Conservation (phyloP, 2,113 vertebrate genomes). For the Tylochromis polylepis region DNA sequence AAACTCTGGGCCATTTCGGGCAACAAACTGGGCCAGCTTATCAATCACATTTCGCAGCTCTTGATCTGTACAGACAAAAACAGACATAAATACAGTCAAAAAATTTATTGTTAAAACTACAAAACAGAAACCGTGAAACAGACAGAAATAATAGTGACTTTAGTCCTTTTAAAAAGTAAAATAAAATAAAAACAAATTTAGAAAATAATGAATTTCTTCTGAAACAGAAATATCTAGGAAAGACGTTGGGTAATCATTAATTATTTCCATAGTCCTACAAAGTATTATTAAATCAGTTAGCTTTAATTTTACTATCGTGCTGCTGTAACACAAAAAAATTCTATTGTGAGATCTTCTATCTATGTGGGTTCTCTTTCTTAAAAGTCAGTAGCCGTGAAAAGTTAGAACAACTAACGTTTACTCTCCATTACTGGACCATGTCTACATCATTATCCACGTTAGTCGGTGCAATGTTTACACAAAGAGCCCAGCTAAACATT, state of each 20-base stretch:
- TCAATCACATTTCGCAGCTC: constrained; percentile 97
- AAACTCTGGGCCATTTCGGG: constrained; percentile 95
- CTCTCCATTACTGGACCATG: not conserved
- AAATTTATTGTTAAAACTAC: not conserved
- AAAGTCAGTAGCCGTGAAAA: not conserved
- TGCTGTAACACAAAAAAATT: not conserved
- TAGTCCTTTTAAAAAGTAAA: not conserved
- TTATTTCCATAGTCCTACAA: not conserved
- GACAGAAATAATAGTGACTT: not conserved
- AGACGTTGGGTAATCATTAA: not conserved
- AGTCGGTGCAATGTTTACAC: too few species aligned
- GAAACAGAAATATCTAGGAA: not conserved
- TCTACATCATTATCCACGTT: not conserved
- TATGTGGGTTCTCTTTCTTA: not conserved
- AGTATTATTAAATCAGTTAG: not conserved
- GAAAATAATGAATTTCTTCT: not conserved
- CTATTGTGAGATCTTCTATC: not conserved
- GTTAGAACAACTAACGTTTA: not conserved
- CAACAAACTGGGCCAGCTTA: constrained; percentile 96
- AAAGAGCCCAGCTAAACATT: not conserved
- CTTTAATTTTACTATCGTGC: not conserved
- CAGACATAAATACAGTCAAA: not conserved
- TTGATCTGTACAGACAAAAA: constrained; percentile 77
- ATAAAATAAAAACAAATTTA: not conserved
- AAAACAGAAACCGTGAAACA: not conserved